These are phyloP conservation scores for Macaca mulatta DNA, from an alignment of 2,113 vertebrate species.

Conservation along the genomic window DNA sequence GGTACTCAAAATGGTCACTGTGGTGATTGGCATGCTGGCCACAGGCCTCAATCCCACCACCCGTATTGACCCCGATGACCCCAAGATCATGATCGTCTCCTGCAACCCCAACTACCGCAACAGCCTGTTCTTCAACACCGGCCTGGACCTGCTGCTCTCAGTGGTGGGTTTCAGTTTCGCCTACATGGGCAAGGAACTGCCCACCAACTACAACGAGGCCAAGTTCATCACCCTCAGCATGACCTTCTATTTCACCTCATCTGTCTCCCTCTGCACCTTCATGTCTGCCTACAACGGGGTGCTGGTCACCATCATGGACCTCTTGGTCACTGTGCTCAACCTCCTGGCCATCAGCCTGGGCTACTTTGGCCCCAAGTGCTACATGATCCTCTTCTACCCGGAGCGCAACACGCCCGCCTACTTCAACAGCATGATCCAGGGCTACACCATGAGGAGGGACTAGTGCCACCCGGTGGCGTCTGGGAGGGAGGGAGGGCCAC, in stretches of 20 bases:
- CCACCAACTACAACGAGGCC: conserved; percentile 91
- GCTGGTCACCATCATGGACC: conserved; percentile 60
- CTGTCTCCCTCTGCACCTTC: conserved; percentile 86
- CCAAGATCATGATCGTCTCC: conserved; percentile 68
- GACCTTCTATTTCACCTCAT: conserved; percentile 87
- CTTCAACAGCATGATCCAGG: conserved; percentile 77
- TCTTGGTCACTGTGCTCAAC: conserved; percentile 47
- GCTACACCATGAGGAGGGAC: conserved; percentile 74
- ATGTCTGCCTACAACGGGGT: conserved; percentile 83
- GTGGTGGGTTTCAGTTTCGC: conserved; percentile 87
- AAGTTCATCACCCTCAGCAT: conserved; percentile 89
- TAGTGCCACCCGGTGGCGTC: not conserved
- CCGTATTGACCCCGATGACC: not conserved
- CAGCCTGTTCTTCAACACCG: conserved; percentile 4
- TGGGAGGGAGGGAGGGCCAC: accelerated
- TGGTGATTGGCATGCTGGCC: conserved; percentile 74
- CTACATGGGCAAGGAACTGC: conserved; percentile 90
- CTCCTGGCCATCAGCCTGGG: conserved; percentile 72
- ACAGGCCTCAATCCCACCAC: conserved; percentile 52
- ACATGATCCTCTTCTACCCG: conserved; percentile 67
- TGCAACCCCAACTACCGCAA: conserved; percentile 82
- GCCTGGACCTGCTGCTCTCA: conserved; percentile 80
- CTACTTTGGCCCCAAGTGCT: conserved; percentile 80
- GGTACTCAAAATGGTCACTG: conserved; percentile 22
- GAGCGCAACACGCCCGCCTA: conserved; percentile 72